phyloP scores from a whole-genome alignment of 2,888 invertebrate genomes.

The Perizoma affinitatum region DNA sequence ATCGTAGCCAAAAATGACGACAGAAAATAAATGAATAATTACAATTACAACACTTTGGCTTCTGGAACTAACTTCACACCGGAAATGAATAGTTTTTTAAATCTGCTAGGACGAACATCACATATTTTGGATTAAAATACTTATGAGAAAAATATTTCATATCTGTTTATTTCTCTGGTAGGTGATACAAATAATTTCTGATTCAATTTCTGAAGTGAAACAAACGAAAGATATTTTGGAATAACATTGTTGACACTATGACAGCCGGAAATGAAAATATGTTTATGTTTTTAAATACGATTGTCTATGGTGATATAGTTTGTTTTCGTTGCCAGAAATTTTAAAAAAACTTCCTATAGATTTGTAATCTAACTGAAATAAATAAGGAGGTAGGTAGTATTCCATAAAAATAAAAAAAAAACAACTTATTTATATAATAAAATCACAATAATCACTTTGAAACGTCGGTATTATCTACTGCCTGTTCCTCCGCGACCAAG shows the following conservation, averaged over 20 bases:
- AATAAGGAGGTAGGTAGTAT: too few species aligned
- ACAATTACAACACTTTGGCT: conserved; percentile 73
- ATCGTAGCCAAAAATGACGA: conserved; percentile 75
- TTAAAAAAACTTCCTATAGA: too few species aligned
- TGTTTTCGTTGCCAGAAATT: conserved; percentile 4
- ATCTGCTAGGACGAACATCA: conserved; percentile 59
- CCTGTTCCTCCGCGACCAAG: too few species aligned
- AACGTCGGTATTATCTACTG: too few species aligned
- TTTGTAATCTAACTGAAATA: too few species aligned
- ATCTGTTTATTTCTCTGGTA: conserved; percentile 54
- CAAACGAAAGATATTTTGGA: conserved; percentile 45
- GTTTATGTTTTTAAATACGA: conserved; percentile 40
- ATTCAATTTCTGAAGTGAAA: conserved; percentile 43
- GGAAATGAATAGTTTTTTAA: conserved; percentile 75
- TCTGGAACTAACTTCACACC: conserved; percentile 80
- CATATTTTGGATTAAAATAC: conserved; percentile 56
- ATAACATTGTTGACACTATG: conserved; percentile 40
- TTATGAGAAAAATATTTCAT: conserved; percentile 65
- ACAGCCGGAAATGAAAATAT: conserved; percentile 51
- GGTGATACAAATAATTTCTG: conserved; percentile 53
- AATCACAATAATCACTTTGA: too few species aligned
- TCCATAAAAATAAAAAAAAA: too few species aligned
- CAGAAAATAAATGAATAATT: conserved; percentile 81
- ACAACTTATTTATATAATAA: too few species aligned
- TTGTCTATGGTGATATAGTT: conserved; percentile 41